Conservation (phyloP, 2,797 vertebrate species). For the Kryptolebias ocellatus region DNA sequence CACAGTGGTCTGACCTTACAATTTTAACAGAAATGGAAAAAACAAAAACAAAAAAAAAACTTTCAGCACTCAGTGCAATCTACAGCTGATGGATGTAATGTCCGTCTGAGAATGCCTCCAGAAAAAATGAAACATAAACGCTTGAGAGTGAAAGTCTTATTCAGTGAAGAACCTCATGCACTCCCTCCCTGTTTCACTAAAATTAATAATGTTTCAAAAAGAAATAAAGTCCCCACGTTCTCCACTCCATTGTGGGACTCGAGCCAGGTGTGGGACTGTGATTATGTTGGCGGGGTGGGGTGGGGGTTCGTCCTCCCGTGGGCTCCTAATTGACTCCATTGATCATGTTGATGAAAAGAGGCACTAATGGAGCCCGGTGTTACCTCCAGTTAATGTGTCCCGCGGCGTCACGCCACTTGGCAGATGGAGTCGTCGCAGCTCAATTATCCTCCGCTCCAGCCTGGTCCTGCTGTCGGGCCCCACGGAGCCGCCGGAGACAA, state of each 20-base stretch:
- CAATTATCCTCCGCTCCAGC: slow-evolving; percentile 61
- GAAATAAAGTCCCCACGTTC: slow-evolving; percentile 13
- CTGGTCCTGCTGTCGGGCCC: slow-evolving; percentile 17
- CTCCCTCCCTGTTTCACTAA: slow-evolving; percentile 25
- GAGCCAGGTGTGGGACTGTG: slow-evolving; percentile 11
- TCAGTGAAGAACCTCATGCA: slow-evolving; percentile 12
- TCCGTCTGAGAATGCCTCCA: no score
- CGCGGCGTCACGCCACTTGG: slow-evolving; percentile 47
- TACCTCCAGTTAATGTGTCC: slow-evolving; percentile 70
- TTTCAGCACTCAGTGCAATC: no score
- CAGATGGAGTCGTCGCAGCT: slow-evolving; percentile 73
- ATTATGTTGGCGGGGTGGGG: slow-evolving; percentile 21
- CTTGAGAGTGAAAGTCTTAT: no score
- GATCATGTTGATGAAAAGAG: slow-evolving; percentile 70
- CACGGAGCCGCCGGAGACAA: slow-evolving; percentile 51
- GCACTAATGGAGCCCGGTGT: slow-evolving; percentile 55
- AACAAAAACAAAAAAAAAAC: no score
- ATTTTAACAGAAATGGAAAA: no score
- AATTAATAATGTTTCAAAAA: neutral
- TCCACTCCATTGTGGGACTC: slow-evolving; percentile 12
- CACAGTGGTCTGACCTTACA: no score
- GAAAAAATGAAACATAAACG: no score
- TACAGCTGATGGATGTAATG: no score
- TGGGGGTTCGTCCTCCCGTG: slow-evolving; percentile 29
- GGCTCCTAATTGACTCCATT: slow-evolving; percentile 72